Evolutionary conservation across 2,113 vertebrate genomes (phyloP), one percentile per base, ranked within the genome.

Genomic region (Tenrec ecaudatus): DNA sequence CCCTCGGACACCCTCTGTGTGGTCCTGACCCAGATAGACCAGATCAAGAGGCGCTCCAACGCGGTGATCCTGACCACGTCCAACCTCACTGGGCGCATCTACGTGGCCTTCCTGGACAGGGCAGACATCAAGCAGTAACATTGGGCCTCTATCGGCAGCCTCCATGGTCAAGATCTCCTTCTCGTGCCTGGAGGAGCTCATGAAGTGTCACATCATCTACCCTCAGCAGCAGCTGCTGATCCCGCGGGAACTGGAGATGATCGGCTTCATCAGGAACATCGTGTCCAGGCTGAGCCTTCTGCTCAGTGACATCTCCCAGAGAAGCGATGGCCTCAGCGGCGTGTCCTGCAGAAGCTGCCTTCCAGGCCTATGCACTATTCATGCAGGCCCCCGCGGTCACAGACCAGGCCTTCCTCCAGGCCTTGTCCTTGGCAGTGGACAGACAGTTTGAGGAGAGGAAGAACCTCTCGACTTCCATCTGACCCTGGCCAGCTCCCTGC

Each of bases 161-260:
- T 99, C 99, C 96, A 99, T 99, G 97, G 99, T 99, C 96, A 99
- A 97, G 97, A 99, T 99, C 97, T 99, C 99, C 96, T 98, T 99
- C 73, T 99, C 99, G 23, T 99, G 99, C 86, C 93, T 99, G 92
- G 99, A 99, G 95, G 99, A 99, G 88, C 97, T 99, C 57, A 99
- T 99, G 99, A 99, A 99, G 99, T 98, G 99, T 93, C 99, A 99
- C 97, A 99, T 99, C 96, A 98, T 99, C 95, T 99, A 98, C 97
- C 99, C 99, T 33, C 98, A 98, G 83, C 99, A 99, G 96, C 99
- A 99, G 96, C 98, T 99, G 69, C 98, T 99, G 77, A 99, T 98
- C 31, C 98, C 99, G 64, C 98, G 98, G 71, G 99, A 99, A 91
- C 98, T 99, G 1, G 98, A 99, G 97, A 99, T 99, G 91, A 99